A percentile compares a stretch with the other conserved stretches of the same genome.
phyloP scores from a whole-genome alignment of 2,797 vertebrate genomes.

The Trichosurus vulpecula region DNA sequence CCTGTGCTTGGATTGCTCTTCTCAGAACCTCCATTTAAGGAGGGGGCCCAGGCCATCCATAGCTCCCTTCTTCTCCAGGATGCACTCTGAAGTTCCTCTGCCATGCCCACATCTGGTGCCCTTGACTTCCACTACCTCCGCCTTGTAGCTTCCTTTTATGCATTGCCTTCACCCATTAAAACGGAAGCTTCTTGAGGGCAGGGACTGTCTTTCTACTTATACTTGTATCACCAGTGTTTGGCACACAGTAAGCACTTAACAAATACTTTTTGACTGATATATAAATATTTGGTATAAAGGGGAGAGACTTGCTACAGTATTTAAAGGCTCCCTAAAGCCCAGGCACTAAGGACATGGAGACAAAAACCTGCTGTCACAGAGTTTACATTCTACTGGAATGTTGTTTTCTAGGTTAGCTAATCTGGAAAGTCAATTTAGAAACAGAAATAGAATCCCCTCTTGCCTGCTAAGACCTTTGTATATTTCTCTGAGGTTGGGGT shows the following conservation, averaged over 20 bases:
- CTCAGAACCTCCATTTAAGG: too few species aligned
- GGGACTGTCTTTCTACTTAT: background rate
- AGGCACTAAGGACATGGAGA: background rate
- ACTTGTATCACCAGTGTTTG: background rate
- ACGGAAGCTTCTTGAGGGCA: background rate
- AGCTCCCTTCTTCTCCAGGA: background rate
- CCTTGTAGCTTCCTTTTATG: too few species aligned
- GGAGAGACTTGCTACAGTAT: background rate
- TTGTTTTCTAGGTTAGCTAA: background rate
- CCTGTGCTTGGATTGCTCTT: too few species aligned
- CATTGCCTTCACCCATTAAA: too few species aligned
- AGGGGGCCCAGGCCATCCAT: too few species aligned
- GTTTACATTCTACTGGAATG: background rate
- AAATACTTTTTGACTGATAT: background rate
- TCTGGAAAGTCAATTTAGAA: background rate
- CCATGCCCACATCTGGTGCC: background rate
- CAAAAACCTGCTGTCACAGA: background rate
- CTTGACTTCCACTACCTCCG: background rate
- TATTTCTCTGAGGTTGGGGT: background rate
- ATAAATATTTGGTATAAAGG: background rate
- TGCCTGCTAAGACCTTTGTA: background rate
- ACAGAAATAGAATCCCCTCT: background rate
- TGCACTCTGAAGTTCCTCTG: background rate
- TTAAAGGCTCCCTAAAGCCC: background rate
- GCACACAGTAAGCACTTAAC: background rate